Conservation (phyloP, 2,113 vertebrate genomes). For the Bubalus kerabau region DNA sequence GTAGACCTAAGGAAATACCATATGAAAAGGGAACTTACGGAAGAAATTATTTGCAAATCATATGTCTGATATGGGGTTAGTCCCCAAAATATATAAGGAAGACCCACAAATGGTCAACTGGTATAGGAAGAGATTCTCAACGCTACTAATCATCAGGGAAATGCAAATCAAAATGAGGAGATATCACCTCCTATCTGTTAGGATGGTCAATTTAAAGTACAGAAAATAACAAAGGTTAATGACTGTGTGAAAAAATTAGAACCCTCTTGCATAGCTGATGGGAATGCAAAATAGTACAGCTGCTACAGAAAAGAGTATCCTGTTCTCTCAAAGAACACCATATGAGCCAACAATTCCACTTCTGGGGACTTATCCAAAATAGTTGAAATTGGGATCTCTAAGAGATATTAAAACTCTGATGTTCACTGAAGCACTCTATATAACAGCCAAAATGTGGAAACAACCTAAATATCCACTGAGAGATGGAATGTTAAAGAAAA, state of each 20-base stretch:
- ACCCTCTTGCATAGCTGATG: background rate
- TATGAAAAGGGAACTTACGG: background rate
- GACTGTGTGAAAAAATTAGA: background rate
- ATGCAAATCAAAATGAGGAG: background rate
- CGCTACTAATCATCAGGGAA: background rate
- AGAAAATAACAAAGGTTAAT: background rate
- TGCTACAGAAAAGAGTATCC: background rate
- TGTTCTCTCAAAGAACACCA: background rate
- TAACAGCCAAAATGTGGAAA: background rate
- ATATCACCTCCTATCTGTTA: background rate
- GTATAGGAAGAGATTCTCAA: background rate
- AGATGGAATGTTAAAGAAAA: background rate
- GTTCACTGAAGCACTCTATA: background rate
- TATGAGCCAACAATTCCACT: background rate
- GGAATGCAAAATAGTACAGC: background rate
- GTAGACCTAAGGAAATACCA: background rate
- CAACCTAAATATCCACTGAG: background rate
- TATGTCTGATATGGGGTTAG: background rate
- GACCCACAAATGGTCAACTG: background rate
- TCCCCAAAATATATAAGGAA: background rate
- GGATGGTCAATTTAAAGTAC: background rate
- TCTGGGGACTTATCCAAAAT: background rate
- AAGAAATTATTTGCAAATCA: background rate
- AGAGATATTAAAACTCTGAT: background rate
- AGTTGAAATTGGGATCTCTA: background rate